Conservation (phyloP, 2,888 invertebrate genomes). For the Phalera bucephala region DNA sequence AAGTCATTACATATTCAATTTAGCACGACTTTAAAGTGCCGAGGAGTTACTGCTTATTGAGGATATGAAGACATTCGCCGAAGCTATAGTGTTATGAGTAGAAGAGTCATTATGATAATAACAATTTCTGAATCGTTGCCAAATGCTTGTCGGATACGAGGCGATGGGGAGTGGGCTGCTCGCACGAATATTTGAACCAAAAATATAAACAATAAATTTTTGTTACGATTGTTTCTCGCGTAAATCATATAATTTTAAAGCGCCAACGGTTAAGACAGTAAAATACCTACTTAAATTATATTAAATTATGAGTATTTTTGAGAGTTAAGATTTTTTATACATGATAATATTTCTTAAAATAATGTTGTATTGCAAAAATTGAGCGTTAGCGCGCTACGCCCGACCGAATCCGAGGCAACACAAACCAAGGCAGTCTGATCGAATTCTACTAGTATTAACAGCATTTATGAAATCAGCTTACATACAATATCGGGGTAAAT, state of each 20-base stretch:
- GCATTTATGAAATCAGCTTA: no score
- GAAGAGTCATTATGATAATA: conserved; percentile 70
- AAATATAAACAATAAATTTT: conserved; percentile 59
- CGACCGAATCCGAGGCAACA: no score
- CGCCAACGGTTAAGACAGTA: conserved; percentile 3
- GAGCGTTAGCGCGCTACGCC: no score
- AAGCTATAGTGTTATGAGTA: conserved; percentile 72
- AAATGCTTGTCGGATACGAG: conserved; percentile 59
- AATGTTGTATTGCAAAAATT: no score
- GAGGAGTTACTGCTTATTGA: conserved; percentile 61
- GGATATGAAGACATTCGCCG: conserved; percentile 56
- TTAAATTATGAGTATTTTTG: no score
- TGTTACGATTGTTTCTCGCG: conserved; percentile 39
- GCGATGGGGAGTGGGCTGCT: conserved; percentile 52
- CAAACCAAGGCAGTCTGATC: no score
- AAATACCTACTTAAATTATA: no score
- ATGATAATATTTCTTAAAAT: no score
- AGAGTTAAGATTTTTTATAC: no score
- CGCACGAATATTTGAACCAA: conserved; percentile 50
- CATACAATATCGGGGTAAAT: no score
- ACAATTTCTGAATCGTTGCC: conserved; percentile 72
- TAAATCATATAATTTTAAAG: conserved; percentile 51
- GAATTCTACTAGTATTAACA: no score
- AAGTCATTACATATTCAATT: conserved; percentile 49
- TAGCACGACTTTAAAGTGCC: conserved; percentile 58